A percentile compares a stretch with the other conserved stretches of the same genome.
These are phyloP conservation scores for Leguminivora glycinivorella DNA, from an alignment of 1,140 invertebrate genomes.

Conservation along the genomic window DNA sequence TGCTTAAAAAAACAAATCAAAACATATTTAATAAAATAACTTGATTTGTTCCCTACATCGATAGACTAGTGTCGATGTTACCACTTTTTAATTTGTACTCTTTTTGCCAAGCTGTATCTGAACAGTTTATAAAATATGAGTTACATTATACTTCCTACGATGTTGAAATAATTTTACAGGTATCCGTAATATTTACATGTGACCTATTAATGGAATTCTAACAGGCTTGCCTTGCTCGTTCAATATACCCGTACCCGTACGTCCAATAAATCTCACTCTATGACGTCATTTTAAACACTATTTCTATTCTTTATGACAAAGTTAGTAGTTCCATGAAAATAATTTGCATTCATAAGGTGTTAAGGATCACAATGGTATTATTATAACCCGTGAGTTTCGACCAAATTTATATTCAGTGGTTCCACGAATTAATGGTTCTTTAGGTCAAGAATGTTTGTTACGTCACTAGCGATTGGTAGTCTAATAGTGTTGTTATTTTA, in stretches of 20 bases:
- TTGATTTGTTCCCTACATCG: too few species aligned
- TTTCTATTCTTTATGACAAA: conserved; percentile 14
- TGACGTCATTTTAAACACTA: conserved; percentile 30
- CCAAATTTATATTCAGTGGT: conserved; percentile 9
- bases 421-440: conserved; percentile 7
- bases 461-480: not conserved
- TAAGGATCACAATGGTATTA: conserved; percentile 10
- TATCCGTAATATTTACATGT: too few species aligned
- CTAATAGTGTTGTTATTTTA: not conserved
- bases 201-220: too few species aligned
- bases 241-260: not conserved
- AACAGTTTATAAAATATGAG: too few species aligned
- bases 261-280: not conserved
- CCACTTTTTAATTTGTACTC: too few species aligned
- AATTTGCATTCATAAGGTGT: conserved; percentile 9
- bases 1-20: too few species aligned
- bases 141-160: too few species aligned
- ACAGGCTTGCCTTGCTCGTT: not conserved
- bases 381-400: not conserved
- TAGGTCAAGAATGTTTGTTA: conserved; percentile 10
- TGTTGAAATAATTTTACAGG: too few species aligned
- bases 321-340: not conserved
- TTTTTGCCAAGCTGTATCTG: too few species aligned
- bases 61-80: too few species aligned
- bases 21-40: too few species aligned